Base-by-base conservation (phyloP, 2,113 vertebrate species). In the Enhydra lutris region DNA sequence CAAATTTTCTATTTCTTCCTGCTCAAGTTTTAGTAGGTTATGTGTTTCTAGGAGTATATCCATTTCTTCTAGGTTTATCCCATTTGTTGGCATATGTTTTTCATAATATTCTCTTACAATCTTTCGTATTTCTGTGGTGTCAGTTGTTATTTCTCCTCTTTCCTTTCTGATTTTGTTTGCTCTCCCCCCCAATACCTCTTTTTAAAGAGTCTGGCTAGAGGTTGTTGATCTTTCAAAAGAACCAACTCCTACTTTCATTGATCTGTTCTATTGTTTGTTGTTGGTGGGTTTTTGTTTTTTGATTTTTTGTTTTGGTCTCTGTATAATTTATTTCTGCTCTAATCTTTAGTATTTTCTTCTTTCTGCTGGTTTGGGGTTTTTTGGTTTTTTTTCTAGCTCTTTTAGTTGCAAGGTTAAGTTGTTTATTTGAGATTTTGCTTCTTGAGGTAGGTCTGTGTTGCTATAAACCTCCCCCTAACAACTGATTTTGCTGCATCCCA, bases 161-260 rank as follows among this genome's bases (percentile, higher is more conserved):
- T 47, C 73, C 29, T 76, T 47, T 76, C 26, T 76, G 42, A 76
- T 29, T 47, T 76, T 39, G 21, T 73, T 73, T 47, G 26, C 17
- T 8, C 17, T 12, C 12, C 39, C 3, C 0, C 13, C 24, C 6
- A 10, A 57, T 3, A 14, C 24, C 3, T 74, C 24, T 76, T 31
- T 31, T 76, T 76, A 47, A 47, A 31, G 74, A 31, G 42, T 47
- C 7, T 18, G 42, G 26, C 24, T 18, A 31, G 14, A 47, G 26
- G 42, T 45, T 31, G 42, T 76, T 45, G 24, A 47, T 76, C 42
- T 76, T 76, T 76, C 24, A 3, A 47, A 76, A 47, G 42, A 76
- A 76, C 14, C 73, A 47, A 26, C 6, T 76, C 42, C 24, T 76
- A 42, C 14, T 76, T 76, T 76, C 24, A 5, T 47, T 17, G 24